Evolutionary conservation across 2,888 invertebrate species (phyloP), one percentile per base, ranked within the genome.

Genomic region (Macrophya annulata): DNA sequence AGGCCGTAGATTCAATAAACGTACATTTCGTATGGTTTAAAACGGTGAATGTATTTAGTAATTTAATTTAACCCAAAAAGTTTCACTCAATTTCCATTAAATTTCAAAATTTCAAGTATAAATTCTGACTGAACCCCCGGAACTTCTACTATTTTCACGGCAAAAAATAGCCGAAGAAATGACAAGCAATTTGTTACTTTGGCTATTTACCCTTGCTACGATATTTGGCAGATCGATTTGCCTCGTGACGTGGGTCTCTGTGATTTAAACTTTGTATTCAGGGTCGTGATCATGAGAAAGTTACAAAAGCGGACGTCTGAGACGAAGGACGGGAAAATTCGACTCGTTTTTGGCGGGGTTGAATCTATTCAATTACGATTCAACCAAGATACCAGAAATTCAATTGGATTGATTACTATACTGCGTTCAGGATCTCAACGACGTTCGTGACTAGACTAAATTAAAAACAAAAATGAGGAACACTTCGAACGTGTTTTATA

Each of bases 221-320:
- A 62, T 62, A 62, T 62, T 62, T 62, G 62, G 25, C 25, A 62
- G 62, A 62, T 62, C 62, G 62, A 62, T 62, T 62, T 62, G 21
- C 62, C 12, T 25, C 62, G 10, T 62, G 62, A 62, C 62, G 25
- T 62, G 62, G 62, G 62, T 62, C 25, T 62, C 25, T 12, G 62
- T 62, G 62, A 62, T 62, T 62, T 21, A 62, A 62, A 62, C 25
- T 62, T 62, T 62, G 25, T 25, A 62, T 62, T 62, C 62, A 62
- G 25, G 62, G 25, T 62, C 25, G 10, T 25, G 62, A 62, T 62
- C 62, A 62, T 25, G 21, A 25, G 25, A 62, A 62, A 12, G 62
- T 62, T 62, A 62, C 62, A 62, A 62, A 62, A 62, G 62, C 62
- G 25, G 25, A 62, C 4, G 62, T 62, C 62, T 25, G 62, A 25